Conservation (phyloP, 2,888 invertebrate genomes). For the Arctia plantaginis region DNA sequence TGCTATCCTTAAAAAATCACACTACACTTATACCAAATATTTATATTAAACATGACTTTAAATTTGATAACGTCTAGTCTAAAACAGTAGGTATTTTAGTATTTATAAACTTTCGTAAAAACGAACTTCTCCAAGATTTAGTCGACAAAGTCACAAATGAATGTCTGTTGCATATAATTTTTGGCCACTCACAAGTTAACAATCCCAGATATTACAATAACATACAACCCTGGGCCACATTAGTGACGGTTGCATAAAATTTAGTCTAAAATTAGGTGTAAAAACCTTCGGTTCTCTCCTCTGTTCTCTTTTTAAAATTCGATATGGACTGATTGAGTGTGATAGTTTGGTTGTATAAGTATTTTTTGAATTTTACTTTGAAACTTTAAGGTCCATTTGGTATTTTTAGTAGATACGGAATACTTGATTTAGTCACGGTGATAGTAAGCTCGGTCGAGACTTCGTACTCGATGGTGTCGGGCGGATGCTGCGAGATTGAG, state of each 20-base stretch:
- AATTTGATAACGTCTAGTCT: slow-evolving; percentile 26
- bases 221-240: slow-evolving; percentile 34
- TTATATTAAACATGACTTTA: slow-evolving; percentile 17
- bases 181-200: slow-evolving; percentile 29
- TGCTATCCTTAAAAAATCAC: slow-evolving; percentile 19
- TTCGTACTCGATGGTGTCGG: slow-evolving; percentile 70
- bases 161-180: slow-evolving; percentile 18
- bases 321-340: slow-evolving; percentile 11
- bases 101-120: slow-evolving; percentile 28
- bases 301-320: slow-evolving; percentile 23
- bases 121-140: slow-evolving; percentile 18
- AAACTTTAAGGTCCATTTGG: slow-evolving; percentile 12
- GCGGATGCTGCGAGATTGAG: slow-evolving; percentile 60
- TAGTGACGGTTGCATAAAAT: slow-evolving; percentile 33
- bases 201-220: slow-evolving; percentile 17
- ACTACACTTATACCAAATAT: background rate
- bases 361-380: slow-evolving; percentile 20
- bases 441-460: slow-evolving; percentile 72
- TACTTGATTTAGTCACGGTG: slow-evolving; percentile 51
- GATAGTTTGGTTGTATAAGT: background rate
- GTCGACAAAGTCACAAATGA: slow-evolving; percentile 23
- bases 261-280: slow-evolving; percentile 34
- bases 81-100: slow-evolving; percentile 15
- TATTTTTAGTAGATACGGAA: slow-evolving; percentile 8
- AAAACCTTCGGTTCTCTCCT: slow-evolving; percentile 32